These are phyloP conservation scores for Sarcophaga variegata DNA, from an alignment of 2,888 invertebrate species.

Conservation along the genomic window DNA sequence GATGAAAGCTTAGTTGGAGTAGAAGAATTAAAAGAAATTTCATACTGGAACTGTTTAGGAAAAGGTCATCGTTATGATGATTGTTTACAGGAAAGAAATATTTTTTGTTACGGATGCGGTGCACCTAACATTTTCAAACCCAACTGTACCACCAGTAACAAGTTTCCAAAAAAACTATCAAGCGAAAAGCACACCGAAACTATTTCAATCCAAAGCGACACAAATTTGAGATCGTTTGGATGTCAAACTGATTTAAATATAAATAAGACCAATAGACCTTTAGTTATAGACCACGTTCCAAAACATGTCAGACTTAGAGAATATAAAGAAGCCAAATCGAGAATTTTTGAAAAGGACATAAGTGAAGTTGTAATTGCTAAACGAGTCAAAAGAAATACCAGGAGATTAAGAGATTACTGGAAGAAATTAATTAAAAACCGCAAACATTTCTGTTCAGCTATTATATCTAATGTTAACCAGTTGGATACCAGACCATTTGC, in stretches of 20 bases:
- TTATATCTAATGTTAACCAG: too few species aligned
- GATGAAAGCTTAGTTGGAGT: too few species aligned
- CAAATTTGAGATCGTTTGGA: conserved; percentile 4
- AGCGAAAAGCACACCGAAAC: neutral
- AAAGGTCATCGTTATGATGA: conserved; percentile 2
- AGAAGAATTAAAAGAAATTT: too few species aligned
- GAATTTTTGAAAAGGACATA: conserved; percentile 37
- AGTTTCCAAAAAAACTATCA: neutral
- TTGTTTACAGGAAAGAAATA: conserved; percentile 8
- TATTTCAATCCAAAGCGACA: neutral
- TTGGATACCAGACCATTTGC: too few species aligned
- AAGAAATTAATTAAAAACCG: neutral
- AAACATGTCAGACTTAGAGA: conserved; percentile 1
- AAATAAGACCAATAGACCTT: neutral
- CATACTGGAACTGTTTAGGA: too few species aligned
- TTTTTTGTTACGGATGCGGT: too few species aligned
- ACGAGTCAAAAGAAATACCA: neutral
- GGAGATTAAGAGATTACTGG: neutral
- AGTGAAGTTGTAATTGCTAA: too few species aligned
- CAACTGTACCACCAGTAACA: too few species aligned
- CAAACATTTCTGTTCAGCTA: conserved; percentile 8
- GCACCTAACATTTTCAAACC: too few species aligned
- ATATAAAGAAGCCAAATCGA: neutral
- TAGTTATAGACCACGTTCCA: neutral
- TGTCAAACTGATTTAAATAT: conserved; percentile 1